Evolutionary conservation across 2,113 vertebrate species (phyloP), one percentile per base, ranked within the genome.

Genomic region (Nannospalax galili): DNA sequence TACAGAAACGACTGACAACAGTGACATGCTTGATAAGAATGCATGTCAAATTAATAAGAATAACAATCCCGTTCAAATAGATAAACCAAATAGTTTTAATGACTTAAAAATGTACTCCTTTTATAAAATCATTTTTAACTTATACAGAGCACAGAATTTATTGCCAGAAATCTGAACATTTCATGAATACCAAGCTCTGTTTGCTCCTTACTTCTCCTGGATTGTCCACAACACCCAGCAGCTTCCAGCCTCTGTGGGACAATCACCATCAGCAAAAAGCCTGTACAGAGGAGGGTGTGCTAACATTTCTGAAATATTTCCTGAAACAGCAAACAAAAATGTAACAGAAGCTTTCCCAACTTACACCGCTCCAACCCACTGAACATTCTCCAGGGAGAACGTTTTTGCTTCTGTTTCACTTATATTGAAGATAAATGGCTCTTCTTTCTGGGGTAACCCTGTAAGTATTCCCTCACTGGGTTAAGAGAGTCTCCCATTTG

Each of bases 271-370:
- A 75, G 7, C 40, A 58, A 2, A 32, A 90, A 16, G 58, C 14
- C 8, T 89, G 7, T 6, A n/a, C 28, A 77, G 14, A 2, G 35
- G 56, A 73, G 7, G 20, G 11, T 32, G 1, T 73, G 35, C 58
- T 90, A 88, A 88, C 6, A 37, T 81, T 94, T 92, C 20, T 72
- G 89, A 92, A 86, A 70, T 94, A 79, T 65, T 65, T 75, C 8
- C 60, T 90, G 45, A 77, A 91, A 78, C 10, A 17, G 72, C 78
- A 92, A 89, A 28, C 40, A 87, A 69, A 82, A 88, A 45, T 52
- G 19, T 15, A 37, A 35, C 24, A 74, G 0, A 56, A 48, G 12
- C 67, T 24, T 15, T 58, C n/a, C 35, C 7, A 91, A 22, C 84
- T 85, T 11, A 70, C 7, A 28, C 2, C 56, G 12, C 32, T 69